These are phyloP conservation scores for Holacanthus passer DNA, from an alignment of 2,113 vertebrate genomes.

Conservation along the genomic window DNA sequence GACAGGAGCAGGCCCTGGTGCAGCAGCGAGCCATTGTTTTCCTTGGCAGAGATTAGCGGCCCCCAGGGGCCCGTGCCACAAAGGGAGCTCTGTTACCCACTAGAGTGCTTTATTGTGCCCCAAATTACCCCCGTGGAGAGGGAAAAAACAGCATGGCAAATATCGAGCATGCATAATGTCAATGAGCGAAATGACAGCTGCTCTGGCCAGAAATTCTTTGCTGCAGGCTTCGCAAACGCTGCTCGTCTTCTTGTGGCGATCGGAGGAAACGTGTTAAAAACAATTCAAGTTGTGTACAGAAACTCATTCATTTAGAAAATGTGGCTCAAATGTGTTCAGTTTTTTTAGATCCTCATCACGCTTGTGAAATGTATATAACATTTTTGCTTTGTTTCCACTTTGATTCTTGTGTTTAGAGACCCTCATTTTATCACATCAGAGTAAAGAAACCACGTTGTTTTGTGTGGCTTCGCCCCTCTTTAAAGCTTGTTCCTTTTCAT, in stretches of 20 bases:
- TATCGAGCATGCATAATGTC: slow-evolving; percentile 93
- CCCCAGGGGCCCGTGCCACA: slow-evolving; percentile 92
- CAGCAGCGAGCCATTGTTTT: slow-evolving; percentile 93
- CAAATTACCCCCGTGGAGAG: slow-evolving; percentile 91
- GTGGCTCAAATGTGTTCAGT: neutral
- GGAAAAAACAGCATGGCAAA: slow-evolving; percentile 92
- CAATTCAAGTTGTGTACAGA: neutral
- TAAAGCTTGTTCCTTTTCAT: slow-evolving; percentile 67
- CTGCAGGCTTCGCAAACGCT: slow-evolving; percentile 12
- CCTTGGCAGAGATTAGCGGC: slow-evolving; percentile 91
- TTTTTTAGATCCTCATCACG: neutral
- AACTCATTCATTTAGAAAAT: slow-evolving; percentile 17
- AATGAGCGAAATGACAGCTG: slow-evolving; percentile 90
- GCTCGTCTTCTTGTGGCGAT: slow-evolving; percentile 77
- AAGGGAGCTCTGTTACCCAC: slow-evolving; percentile 96
- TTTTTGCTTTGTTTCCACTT: slow-evolving; percentile 35
- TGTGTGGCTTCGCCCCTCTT: slow-evolving; percentile 46
- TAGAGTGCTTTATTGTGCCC: slow-evolving; percentile 92
- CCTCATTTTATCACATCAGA: slow-evolving; percentile 22
- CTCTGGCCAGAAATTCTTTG: slow-evolving; percentile 85
- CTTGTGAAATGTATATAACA: slow-evolving; percentile 24
- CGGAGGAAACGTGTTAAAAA: slow-evolving; percentile 46
- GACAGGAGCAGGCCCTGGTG: slow-evolving; percentile 88
- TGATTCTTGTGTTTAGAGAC: neutral
- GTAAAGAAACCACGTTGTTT: slow-evolving; percentile 41